These are phyloP conservation scores for Pithecia hirsuta DNA, from an alignment of 2,797 vertebrate genomes.

Conservation along the genomic window DNA sequence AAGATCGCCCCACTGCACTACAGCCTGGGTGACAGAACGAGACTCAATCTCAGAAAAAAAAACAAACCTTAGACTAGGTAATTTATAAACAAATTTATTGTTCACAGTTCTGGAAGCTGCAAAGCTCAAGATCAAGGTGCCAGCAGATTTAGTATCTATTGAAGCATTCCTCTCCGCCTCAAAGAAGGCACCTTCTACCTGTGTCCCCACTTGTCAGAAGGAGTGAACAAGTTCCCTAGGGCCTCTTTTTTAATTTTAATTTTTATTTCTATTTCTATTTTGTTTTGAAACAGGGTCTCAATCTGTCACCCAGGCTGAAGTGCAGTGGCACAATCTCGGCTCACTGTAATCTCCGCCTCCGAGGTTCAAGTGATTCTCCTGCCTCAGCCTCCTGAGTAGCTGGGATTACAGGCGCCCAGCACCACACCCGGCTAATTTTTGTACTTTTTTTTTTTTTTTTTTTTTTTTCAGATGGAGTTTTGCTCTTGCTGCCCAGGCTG, in stretches of 20 bases:
- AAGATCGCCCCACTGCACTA: not conserved
- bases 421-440: not conserved
- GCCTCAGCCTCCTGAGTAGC: not conserved
- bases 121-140: not conserved
- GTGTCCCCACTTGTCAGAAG: not conserved
- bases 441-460: not conserved
- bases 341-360: not conserved
- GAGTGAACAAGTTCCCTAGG: not conserved
- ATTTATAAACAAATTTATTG: not conserved
- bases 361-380: not conserved
- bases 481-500: not conserved
- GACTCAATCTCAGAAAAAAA: not conserved
- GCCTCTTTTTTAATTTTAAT: not conserved
- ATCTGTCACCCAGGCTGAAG: not conserved
- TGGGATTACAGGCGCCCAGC: not conserved
- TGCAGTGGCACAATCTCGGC: not conserved
- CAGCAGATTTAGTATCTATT: not conserved
- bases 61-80: not conserved
- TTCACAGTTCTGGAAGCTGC: not conserved
- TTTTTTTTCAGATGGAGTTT: not conserved
- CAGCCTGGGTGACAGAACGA: not conserved
- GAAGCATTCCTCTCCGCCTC: not conserved
- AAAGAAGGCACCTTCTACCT: not conserved
- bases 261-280: not conserved
- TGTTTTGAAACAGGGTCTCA: not conserved